These are phyloP conservation scores for Troilus luridus DNA, from an alignment of 2,888 invertebrate species.

Conservation along the genomic window DNA sequence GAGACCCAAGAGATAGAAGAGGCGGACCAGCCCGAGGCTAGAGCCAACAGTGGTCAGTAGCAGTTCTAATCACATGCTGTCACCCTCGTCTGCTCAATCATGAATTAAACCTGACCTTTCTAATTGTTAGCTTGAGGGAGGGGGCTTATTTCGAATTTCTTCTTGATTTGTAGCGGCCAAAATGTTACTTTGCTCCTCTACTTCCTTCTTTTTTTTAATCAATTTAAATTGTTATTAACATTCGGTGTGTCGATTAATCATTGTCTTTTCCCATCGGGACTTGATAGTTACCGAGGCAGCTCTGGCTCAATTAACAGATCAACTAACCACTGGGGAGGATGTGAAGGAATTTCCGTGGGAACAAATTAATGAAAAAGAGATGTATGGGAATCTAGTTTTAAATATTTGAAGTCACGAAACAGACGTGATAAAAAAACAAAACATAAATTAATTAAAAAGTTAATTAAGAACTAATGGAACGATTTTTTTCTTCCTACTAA, in stretches of 20 bases:
- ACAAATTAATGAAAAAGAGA: conserved; percentile 23
- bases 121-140: conserved; percentile 48
- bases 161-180: conserved; percentile 50
- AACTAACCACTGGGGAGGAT: background rate
- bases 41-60: background rate
- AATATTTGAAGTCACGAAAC: background rate
- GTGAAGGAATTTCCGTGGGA: background rate
- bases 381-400: conserved; percentile 1
- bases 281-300: background rate
- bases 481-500: background rate
- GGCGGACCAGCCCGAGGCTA: background rate
- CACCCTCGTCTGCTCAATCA: background rate
- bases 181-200: conserved; percentile 5
- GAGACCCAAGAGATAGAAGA: background rate
- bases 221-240: conserved; percentile 27
- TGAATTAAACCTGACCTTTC: conserved; percentile 57
- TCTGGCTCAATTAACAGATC: conserved; percentile 2
- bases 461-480: background rate
- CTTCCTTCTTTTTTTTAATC: conserved; percentile 19
- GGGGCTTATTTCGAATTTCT: conserved; percentile 49
- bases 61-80: conserved; percentile 50
- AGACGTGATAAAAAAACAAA: background rate
- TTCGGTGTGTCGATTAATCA: background rate
- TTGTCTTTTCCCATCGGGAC: conserved; percentile 11
- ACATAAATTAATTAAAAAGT: background rate